These are phyloP conservation scores for Dipodomys merriami DNA, from an alignment of 2,113 vertebrate species.

Conservation along the genomic window DNA sequence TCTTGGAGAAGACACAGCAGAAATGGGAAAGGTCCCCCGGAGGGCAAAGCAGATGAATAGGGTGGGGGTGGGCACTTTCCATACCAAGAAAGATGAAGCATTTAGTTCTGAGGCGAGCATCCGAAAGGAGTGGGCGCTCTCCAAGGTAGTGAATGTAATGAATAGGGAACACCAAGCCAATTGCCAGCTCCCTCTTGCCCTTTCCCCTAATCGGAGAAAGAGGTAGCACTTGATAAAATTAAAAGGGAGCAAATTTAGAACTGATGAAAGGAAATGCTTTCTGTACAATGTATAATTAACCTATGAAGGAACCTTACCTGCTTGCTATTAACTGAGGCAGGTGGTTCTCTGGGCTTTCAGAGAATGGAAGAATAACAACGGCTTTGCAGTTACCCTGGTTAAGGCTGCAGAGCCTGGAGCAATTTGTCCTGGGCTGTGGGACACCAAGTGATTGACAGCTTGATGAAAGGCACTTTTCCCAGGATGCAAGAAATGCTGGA, in stretches of 20 bases:
- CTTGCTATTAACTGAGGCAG: conserved; percentile 58
- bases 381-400: not conserved
- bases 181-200: conserved; percentile 60
- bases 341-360: not conserved
- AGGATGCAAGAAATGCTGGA: not conserved
- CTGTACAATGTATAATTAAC: conserved; percentile 80
- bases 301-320: conserved; percentile 64
- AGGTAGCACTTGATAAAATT: conserved; percentile 77
- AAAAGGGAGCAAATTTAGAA: conserved; percentile 77
- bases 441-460: not conserved
- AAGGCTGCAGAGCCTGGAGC: not conserved
- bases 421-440: conserved; percentile 20
- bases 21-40: conserved; percentile 53
- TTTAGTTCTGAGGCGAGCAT: conserved; percentile 26
- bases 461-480: not conserved
- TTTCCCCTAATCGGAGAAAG: conserved; percentile 61
- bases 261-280: conserved; percentile 75
- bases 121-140: not conserved
- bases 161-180: conserved; percentile 48
- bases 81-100: conserved; percentile 30
- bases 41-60: conserved; percentile 63
- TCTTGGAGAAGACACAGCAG: conserved; percentile 19
- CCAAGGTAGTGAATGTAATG: conserved; percentile 26
- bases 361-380: not conserved
- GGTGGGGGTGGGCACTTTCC: not conserved